phyloP scores from a whole-genome alignment of 2,113 vertebrate genomes.

The Odocoileus hemionus region DNA sequence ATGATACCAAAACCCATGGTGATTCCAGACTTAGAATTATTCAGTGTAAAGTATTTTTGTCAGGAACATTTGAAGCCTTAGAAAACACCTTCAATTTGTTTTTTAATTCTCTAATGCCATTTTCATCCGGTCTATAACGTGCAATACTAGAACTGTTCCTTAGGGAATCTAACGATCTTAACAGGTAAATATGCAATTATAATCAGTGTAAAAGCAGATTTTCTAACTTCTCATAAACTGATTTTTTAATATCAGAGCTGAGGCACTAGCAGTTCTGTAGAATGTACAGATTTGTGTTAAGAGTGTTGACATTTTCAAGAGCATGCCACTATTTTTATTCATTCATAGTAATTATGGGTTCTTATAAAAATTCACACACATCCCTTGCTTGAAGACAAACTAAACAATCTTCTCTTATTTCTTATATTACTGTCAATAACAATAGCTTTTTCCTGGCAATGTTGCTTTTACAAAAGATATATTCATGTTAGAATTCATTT shows the following conservation, averaged over 20 bases:
- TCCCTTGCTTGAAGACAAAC: neutral
- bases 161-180: neutral
- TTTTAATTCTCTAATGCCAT: neutral
- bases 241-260: neutral
- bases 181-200: neutral
- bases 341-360: neutral
- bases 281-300: conserved; percentile 27
- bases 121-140: neutral
- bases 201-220: neutral
- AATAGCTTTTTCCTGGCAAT: neutral
- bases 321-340: neutral
- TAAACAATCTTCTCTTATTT: neutral
- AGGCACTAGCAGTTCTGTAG: neutral
- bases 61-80: neutral
- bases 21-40: neutral
- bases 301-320: neutral
- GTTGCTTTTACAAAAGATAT: neutral
- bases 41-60: neutral
- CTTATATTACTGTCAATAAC: neutral
- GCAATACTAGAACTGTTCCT: neutral
- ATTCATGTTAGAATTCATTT: conserved; percentile 1
- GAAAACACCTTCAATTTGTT: neutral
- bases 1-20: neutral
- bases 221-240: neutral
- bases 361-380: neutral